phyloP scores from a whole-genome alignment of 2,888 invertebrate species.

The Rotaria socialis region DNA sequence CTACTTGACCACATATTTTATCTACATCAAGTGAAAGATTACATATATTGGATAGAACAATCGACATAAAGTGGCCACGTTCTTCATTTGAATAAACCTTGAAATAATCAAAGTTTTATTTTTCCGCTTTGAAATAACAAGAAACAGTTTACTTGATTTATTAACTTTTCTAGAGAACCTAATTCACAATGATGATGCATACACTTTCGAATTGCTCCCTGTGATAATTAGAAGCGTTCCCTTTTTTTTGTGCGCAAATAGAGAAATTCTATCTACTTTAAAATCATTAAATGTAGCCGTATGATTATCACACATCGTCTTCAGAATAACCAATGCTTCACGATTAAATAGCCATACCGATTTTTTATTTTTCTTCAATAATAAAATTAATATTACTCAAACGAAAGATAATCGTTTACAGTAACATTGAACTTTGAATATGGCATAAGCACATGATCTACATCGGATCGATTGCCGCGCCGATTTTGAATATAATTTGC shows the following conservation, averaged over 20 bases:
- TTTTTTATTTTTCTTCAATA: background rate
- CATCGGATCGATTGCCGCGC: background rate
- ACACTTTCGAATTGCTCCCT: background rate
- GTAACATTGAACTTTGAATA: background rate
- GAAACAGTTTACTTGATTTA: background rate
- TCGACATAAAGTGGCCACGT: background rate
- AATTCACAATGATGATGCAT: background rate
- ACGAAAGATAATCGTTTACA: background rate
- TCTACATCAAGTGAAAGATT: background rate
- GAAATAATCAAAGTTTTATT: background rate
- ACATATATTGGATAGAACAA: background rate
- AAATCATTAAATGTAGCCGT: background rate
- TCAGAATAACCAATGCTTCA: background rate
- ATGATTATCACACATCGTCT: background rate
- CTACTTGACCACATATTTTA: background rate
- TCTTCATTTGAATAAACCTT: slow-evolving; percentile 2
- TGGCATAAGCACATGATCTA: background rate
- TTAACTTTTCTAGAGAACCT: background rate
- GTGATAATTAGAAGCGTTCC: too few species aligned
- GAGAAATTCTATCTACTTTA: background rate
- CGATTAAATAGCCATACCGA: background rate
- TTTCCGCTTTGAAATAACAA: too few species aligned
- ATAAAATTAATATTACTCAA: background rate
- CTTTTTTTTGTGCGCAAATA: too few species aligned
- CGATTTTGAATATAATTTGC: background rate